These are phyloP conservation scores for Athene cunicularia DNA, from an alignment of 2,113 vertebrate species.

Conservation along the genomic window DNA sequence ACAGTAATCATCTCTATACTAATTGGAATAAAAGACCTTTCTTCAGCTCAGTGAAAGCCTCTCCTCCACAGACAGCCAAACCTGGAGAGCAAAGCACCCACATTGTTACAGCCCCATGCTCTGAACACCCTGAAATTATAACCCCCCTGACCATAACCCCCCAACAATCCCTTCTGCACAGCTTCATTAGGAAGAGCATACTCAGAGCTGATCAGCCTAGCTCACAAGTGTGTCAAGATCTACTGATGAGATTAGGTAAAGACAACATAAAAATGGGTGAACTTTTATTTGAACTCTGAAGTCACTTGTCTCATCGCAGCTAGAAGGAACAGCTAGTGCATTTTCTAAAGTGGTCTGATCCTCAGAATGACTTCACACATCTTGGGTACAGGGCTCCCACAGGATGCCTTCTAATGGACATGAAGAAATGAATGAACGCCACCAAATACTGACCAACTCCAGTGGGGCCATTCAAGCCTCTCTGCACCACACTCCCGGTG, in stretches of 20 bases:
- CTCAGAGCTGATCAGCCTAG: neutral
- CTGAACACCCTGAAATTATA: neutral
- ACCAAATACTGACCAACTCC: neutral
- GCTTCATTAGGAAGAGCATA: accelerated
- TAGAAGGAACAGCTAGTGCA: neutral
- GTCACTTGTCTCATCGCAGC: neutral
- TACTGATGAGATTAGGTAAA: neutral
- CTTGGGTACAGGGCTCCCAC: neutral
- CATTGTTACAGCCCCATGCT: neutral
- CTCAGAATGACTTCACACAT: neutral
- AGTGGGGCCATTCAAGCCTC: neutral
- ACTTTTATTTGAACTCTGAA: neutral
- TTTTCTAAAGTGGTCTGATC: neutral
- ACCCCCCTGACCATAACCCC: neutral
- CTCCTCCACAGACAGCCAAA: neutral
- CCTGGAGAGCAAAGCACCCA: neutral
- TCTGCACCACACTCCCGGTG: neutral
- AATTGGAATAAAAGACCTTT: neutral
- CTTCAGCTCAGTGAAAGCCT: neutral
- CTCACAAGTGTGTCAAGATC: accelerated
- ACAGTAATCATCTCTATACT: neutral
- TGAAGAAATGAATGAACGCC: neutral
- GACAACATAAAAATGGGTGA: neutral
- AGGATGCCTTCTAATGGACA: neutral
- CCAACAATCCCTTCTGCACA: neutral